A percentile compares a stretch with the other conserved stretches of the same genome.
Conservation (phyloP, 2,797 vertebrate genomes). For the Eptatretus atami region DNA sequence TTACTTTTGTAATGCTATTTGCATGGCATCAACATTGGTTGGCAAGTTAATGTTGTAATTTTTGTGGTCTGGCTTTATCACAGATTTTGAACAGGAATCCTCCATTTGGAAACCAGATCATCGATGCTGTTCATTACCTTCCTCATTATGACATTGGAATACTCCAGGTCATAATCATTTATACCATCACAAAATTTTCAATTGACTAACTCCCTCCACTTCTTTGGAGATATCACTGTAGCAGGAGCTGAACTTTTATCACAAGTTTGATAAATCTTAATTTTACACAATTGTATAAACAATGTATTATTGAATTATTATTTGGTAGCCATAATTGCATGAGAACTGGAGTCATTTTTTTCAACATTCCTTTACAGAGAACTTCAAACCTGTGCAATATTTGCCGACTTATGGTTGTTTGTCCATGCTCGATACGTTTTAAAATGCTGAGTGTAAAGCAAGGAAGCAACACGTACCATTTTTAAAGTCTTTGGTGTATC, state of each 20-base stretch:
- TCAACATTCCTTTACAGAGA: not conserved
- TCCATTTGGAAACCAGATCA: slow-evolving; percentile 89
- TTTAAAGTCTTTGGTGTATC: too few species aligned
- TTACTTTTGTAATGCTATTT: not conserved
- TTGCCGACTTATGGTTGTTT: too few species aligned
- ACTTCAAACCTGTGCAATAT: too few species aligned
- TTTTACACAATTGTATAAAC: not conserved
- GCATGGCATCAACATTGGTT: too few species aligned
- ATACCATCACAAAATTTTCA: not conserved
- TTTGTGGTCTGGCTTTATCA: slow-evolving; percentile 10
- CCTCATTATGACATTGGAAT: slow-evolving; percentile 51
- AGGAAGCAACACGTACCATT: too few species aligned
- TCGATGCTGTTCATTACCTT: slow-evolving; percentile 42
- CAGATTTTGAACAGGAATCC: slow-evolving; percentile 88
- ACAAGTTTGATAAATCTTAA: not conserved
- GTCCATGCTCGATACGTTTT: too few species aligned
- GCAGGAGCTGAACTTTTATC: not conserved
- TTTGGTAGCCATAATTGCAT: slow-evolving; percentile 5
- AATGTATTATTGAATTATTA: slow-evolving; percentile 5
- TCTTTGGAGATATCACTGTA: not conserved
- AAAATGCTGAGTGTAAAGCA: too few species aligned
- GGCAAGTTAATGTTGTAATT: slow-evolving; percentile 6
- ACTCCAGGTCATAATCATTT: slow-evolving; percentile 31
- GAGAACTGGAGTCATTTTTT: slow-evolving; percentile 9
- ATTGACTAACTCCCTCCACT: not conserved